Evolutionary conservation across 2,113 vertebrate species (phyloP).

Genomic region (Dromaius novaehollandiae): DNA sequence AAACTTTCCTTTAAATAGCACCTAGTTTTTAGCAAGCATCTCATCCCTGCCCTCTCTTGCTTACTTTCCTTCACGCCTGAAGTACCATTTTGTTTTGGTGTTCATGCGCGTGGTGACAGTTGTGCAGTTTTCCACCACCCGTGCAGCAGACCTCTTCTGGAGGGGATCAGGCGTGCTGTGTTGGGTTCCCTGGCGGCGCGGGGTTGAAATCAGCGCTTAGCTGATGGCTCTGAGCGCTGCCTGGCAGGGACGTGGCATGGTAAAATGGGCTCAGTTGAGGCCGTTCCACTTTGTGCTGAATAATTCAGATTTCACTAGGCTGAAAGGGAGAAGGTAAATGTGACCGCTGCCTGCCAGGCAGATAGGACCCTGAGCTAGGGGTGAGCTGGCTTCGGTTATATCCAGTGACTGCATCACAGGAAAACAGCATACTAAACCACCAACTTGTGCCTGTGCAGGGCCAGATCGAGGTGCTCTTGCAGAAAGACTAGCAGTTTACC

Average conservation of each 20-base stretch:
- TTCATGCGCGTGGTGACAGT: too few relatives aligned
- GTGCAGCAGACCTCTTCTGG: background rate
- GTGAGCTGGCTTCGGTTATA: background rate
- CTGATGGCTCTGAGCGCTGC: background rate
- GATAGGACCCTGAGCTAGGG: background rate
- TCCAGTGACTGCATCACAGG: background rate
- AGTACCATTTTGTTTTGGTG: too few relatives aligned
- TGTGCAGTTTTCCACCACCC: too few relatives aligned
- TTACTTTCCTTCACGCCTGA: too few relatives aligned
- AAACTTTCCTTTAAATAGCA: background rate
- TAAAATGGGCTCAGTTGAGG: fast-evolving
- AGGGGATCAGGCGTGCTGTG: background rate
- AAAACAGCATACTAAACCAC: background rate
- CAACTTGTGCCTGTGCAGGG: background rate
- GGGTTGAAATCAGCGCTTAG: background rate
- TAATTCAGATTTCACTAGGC: background rate
- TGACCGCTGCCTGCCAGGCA: background rate
- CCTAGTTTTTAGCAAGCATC: too few relatives aligned
- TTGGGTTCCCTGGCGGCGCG: background rate
- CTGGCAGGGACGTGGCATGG: background rate
- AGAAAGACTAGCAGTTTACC: background rate
- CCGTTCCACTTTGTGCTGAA: background rate
- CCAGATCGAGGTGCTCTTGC: background rate
- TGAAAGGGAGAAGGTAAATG: background rate
- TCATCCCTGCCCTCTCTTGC: too few relatives aligned